Percentiles rank a stretch among this genome's conserved stretches.
Evolutionary conservation across 1,140 invertebrate genomes (phyloP).

Genomic region (Drosophila kepulauana): DNA sequence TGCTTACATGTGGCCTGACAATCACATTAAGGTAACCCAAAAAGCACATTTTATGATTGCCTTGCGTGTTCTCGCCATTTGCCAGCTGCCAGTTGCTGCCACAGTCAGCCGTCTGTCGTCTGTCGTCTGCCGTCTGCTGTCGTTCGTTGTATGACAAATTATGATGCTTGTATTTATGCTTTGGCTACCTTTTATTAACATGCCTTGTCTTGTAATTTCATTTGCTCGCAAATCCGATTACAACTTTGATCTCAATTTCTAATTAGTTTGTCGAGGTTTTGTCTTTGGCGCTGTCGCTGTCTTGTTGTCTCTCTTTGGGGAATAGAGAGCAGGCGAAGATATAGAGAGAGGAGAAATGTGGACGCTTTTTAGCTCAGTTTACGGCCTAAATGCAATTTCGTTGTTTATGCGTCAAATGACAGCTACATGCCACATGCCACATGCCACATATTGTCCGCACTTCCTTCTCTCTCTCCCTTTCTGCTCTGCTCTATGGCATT

Average conservation of each 20-base stretch:
- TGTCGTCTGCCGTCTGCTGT: neutral
- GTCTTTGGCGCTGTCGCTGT: neutral
- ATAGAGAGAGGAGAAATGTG: neutral
- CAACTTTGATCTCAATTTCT: constrained; percentile 32
- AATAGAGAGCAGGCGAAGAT: neutral
- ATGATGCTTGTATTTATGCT: constrained; percentile 28
- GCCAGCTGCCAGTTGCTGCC: neutral
- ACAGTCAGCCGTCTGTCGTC: neutral
- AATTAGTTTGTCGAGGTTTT: constrained; percentile 27
- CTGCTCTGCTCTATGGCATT: neutral
- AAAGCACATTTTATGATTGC: constrained; percentile 78
- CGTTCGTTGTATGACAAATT: constrained; percentile 30
- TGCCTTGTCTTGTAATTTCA: constrained; percentile 11
- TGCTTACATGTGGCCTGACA: constrained; percentile 55
- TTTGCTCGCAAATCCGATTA: constrained; percentile 27
- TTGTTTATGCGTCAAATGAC: constrained; percentile 46
- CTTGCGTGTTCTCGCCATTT: constrained; percentile 53
- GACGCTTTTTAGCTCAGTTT: neutral
- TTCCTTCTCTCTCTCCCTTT: neutral
- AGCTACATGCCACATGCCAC: constrained; percentile 31
- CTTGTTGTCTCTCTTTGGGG: no score
- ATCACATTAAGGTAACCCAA: constrained; percentile 76
- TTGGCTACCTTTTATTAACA: constrained; percentile 17
- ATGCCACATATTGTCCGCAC: constrained; percentile 9
- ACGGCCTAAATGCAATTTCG: constrained; percentile 43